These are phyloP conservation scores for Microplitis mediator DNA, from an alignment of 1,140 invertebrate genomes.

Conservation along the genomic window DNA sequence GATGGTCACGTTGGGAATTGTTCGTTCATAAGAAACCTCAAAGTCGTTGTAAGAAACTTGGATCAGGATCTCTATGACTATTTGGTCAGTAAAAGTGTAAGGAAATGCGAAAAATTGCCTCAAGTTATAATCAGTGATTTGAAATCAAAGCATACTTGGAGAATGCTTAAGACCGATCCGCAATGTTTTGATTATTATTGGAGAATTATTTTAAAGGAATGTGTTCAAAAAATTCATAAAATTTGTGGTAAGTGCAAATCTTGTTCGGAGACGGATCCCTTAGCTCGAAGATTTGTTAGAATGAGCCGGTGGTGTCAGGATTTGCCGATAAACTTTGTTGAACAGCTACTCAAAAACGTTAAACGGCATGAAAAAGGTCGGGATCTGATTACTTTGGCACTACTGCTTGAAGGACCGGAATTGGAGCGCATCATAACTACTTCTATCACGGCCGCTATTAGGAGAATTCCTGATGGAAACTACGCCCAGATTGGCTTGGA, in stretches of 20 bases:
- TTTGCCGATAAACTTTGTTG: constrained; percentile 44
- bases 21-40: no score
- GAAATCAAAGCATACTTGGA: no score
- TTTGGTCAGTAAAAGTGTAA: no score
- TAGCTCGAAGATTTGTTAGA: constrained; percentile 36
- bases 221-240: not conserved
- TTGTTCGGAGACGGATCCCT: no score
- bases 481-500: not conserved
- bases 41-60: no score
- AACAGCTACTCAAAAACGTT: constrained; percentile 21
- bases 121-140: no score
- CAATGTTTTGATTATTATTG: no score
- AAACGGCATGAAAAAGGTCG: not conserved
- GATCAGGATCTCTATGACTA: no score
- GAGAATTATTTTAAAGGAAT: no score
- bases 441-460: not conserved
- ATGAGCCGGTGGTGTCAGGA: constrained; percentile 45
- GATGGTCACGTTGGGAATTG: no score
- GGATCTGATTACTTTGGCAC: constrained; percentile 26
- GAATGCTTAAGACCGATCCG: no score
- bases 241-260: accelerated
- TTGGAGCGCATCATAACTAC: constrained; percentile 19
- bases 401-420: constrained; percentile 34
- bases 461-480: constrained; percentile 8
- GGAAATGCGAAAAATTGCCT: no score